Evolutionary conservation across 2,797 vertebrate species (phyloP).

Genomic region (Sebastolobus altivelis): DNA sequence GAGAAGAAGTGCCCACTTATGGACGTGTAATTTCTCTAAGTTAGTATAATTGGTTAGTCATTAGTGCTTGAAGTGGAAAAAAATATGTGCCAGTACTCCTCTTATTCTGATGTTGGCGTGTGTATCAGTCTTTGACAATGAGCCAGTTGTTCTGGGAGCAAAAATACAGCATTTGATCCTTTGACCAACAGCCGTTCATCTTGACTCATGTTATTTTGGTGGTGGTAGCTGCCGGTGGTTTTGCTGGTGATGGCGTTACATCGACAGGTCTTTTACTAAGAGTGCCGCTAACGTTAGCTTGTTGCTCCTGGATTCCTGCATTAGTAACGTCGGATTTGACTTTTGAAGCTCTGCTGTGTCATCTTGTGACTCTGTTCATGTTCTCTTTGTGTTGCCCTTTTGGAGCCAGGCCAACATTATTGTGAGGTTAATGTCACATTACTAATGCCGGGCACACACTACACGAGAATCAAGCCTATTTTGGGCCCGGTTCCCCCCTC

Average conservation of each 20-base stretch:
- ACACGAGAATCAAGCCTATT: too few relatives aligned
- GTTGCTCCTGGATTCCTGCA: not conserved
- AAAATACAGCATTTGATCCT: not conserved
- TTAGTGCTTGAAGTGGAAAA: not conserved
- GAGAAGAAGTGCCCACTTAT: not conserved
- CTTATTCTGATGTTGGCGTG: not conserved
- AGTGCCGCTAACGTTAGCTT: not conserved
- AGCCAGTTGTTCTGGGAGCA: not conserved
- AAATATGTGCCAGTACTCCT: not conserved
- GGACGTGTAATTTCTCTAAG: not conserved
- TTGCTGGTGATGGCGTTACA: not conserved
- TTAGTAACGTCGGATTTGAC: not conserved
- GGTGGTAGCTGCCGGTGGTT: not conserved
- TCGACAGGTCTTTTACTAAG: not conserved
- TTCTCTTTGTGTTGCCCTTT: not conserved
- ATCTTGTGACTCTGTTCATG: not conserved
- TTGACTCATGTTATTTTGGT: not conserved
- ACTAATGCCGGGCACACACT: not conserved
- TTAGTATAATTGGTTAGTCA: slow-evolving; percentile 2
- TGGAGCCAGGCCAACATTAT: not conserved
- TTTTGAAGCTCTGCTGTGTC: not conserved
- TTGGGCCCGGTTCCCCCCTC: too few relatives aligned
- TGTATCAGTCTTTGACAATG: not conserved
- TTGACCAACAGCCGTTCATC: not conserved
- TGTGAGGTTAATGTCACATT: not conserved